Evolutionary conservation across 2,797 vertebrate species (phyloP), one percentile per base, ranked within the genome.

Genomic region (Furcifer pardalis): DNA sequence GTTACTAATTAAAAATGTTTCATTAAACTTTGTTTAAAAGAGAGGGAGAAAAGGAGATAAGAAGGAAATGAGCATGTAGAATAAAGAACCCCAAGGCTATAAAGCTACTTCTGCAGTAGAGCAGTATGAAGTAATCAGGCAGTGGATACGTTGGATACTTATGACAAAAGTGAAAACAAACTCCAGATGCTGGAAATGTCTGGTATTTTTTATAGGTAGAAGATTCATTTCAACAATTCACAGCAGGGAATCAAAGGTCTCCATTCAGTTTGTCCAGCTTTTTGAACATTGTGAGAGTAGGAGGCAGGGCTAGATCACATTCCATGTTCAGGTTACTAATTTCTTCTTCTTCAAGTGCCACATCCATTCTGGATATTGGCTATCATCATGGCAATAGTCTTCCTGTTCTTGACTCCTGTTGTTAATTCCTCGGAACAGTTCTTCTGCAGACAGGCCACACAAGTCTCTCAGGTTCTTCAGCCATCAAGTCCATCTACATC

Each of bases 1-100:
- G 90, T 84, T 91, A 93, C 91, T 96, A 95, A 95, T 95, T 95
- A 93, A 94, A 94, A 94, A 96, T 82, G 93, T 95, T 95, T 95
- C 94, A 95, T 95, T 95, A 96, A 95, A 95, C 89, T 92, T 93
- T 91, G 84, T 90, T 85, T 87, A 90, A 86, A 86, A 72, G 87
- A 83, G 23, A 71, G 17, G 42, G 40, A 63, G 49, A 71, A 88
- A 83, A 35, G 42, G 92, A 88, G 88, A 91, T 89, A 91, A 94
- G 77, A 84, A 89, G 90, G 89, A 79, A 92, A 88, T 35, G 90
- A 95, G 84, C 88, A 91, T 62, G 81, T 71, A 80, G 89, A 91
- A 92, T 89, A 92, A 92, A 93, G 85, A 84, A 89, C 87, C 90
- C 89, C 74, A 91, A 92, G 89, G 95, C 92, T 94, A 91, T 86